Percentiles rank a stretch among this genome's conserved stretches.
phyloP scores from a whole-genome alignment of 2,888 invertebrate species.

The Stratiomys singularior region DNA sequence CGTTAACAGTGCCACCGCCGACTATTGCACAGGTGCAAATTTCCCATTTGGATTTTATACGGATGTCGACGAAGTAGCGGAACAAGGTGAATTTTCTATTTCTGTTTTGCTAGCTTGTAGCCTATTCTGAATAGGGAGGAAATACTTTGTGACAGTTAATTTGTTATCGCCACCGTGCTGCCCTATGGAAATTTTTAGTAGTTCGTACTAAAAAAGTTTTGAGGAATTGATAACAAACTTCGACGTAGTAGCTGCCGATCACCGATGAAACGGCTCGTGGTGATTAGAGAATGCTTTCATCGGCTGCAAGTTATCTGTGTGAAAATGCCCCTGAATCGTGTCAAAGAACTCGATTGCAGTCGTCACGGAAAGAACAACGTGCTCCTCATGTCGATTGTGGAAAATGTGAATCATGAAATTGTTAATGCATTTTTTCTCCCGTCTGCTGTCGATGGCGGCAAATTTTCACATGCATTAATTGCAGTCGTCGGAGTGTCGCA shows the following conservation, averaged over 20 bases:
- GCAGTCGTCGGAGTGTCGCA: too few species aligned
- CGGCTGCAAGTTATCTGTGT: too few species aligned
- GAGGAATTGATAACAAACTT: too few species aligned
- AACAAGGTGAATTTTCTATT: conserved; percentile 23
- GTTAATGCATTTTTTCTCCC: background rate
- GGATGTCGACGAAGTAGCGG: background rate
- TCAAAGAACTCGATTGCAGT: too few species aligned
- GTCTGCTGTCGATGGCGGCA: too few species aligned
- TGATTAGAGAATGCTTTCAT: too few species aligned
- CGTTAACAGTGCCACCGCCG: background rate
- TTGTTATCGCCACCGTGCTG: background rate
- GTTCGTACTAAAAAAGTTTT: too few species aligned
- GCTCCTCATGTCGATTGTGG: background rate
- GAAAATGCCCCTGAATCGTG: too few species aligned
- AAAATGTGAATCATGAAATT: background rate
- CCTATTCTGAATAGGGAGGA: background rate
- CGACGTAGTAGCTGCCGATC: too few species aligned
- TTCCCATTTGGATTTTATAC: conserved; percentile 13
- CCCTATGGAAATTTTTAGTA: background rate
- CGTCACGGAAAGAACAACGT: too few species aligned
- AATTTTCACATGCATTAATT: too few species aligned
- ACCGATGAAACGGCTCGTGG: too few species aligned
- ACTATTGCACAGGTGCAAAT: background rate
- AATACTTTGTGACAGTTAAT: conserved; percentile 1
- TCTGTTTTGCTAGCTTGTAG: background rate